Evolutionary conservation across 1,140 invertebrate genomes (phyloP).

Genomic region (Zophobas atratus): DNA sequence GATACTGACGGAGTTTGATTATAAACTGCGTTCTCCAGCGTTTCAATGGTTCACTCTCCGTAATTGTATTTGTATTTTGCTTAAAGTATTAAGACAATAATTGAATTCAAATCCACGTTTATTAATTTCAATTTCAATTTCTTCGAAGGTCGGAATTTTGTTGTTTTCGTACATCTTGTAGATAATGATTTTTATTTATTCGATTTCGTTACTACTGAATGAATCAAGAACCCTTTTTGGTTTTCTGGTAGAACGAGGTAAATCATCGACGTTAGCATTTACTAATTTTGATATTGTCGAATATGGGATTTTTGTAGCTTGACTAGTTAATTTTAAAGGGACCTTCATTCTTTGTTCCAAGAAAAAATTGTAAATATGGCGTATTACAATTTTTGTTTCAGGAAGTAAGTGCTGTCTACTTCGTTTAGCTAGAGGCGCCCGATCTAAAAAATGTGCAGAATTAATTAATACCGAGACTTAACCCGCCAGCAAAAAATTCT

Average conservation of each 20-base stretch:
- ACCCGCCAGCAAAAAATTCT: no score
- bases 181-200: not conserved
- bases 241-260: not conserved
- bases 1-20: not conserved
- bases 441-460: not conserved
- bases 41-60: not conserved
- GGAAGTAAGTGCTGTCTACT: not conserved
- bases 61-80: not conserved
- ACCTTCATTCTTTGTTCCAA: not conserved
- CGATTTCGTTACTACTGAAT: not conserved
- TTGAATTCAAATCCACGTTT: not conserved
- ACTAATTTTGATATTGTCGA: not conserved
- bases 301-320: not conserved
- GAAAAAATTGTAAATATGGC: not conserved
- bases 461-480: no score
- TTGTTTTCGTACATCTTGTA: not conserved
- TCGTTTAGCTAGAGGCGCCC: not conserved
- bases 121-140: not conserved
- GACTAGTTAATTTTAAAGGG: not conserved
- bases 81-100: not conserved
- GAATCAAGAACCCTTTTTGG: not conserved
- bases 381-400: not conserved
- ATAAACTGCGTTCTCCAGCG: not conserved
- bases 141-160: not conserved
- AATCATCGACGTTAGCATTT: not conserved